A percentile compares a stretch with the other conserved stretches of the same genome.
These are phyloP conservation scores for Lamellibrachia luymesi DNA, from an alignment of 1,140 invertebrate species.

Conservation along the genomic window DNA sequence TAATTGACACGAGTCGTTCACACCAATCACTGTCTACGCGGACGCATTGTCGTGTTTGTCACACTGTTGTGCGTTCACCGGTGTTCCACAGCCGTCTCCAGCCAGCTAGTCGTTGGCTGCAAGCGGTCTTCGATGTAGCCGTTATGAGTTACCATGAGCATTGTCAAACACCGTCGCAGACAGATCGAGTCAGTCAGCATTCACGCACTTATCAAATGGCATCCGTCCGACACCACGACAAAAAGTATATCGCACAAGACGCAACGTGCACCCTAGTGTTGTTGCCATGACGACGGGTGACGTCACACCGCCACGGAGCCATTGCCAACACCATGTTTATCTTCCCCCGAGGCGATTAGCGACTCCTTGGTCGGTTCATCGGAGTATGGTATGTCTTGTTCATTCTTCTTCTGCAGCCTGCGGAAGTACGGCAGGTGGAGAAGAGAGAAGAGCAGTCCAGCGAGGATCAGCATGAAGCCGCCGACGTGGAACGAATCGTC, in stretches of 20 bases:
- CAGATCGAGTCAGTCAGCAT: background rate
- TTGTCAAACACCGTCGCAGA: background rate
- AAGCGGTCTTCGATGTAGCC: background rate
- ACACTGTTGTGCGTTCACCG: too few species aligned
- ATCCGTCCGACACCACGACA: background rate
- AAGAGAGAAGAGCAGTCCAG: slow-evolving; percentile 71
- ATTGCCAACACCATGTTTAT: background rate
- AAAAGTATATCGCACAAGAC: background rate
- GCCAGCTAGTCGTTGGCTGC: too few species aligned
- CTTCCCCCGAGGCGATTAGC: background rate
- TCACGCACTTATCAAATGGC: background rate
- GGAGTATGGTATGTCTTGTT: background rate
- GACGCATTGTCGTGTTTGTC: too few species aligned
- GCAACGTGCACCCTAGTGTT: background rate
- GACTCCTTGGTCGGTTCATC: background rate
- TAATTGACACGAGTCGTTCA: background rate
- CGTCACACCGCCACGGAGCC: background rate
- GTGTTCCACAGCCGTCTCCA: too few species aligned
- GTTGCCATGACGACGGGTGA: background rate
- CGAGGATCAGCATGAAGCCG: slow-evolving; percentile 80
- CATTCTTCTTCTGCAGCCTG: background rate
- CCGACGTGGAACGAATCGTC: slow-evolving; percentile 89
- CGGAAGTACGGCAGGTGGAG: slow-evolving; percentile 41
- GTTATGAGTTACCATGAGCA: background rate
- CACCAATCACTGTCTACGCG: background rate